phyloP scores from a whole-genome alignment of 2,113 vertebrate species.

The Mus pahari region DNA sequence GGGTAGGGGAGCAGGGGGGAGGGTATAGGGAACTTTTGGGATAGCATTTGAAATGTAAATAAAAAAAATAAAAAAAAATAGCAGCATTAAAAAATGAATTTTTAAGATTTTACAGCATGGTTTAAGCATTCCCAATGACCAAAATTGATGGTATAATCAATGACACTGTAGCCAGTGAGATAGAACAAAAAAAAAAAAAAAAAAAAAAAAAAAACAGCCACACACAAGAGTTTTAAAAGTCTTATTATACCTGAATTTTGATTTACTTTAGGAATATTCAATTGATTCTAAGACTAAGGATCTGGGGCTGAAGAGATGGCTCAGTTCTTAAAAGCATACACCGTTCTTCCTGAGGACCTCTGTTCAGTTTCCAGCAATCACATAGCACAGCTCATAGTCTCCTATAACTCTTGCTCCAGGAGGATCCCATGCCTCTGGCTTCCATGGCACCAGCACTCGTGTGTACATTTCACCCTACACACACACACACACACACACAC shows the following conservation, averaged over 20 bases:
- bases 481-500: background rate
- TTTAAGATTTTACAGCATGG: background rate
- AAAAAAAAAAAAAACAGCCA: background rate
- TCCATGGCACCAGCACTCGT: background rate
- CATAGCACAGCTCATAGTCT: background rate
- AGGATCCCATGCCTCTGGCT: background rate
- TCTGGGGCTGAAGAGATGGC: background rate
- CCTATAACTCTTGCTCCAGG: background rate
- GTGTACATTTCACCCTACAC: background rate
- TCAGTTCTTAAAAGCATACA: background rate
- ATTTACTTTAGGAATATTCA: background rate
- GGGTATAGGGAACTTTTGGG: too few relatives aligned
- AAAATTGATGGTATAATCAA: background rate
- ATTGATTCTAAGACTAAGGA: background rate
- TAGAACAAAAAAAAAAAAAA: conserved; percentile 15
- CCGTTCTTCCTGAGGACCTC: background rate
- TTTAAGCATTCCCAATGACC: background rate
- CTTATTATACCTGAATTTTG: background rate
- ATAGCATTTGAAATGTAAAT: too few relatives aligned
- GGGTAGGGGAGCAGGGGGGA: too few relatives aligned
- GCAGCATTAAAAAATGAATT: background rate
- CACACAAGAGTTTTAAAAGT: background rate
- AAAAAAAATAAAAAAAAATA: background rate
- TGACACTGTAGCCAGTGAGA: background rate
- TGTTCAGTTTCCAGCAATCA: background rate